Evolutionary conservation across 1,140 invertebrate species (phyloP).

Genomic region (Sarcophaga peregrina): DNA sequence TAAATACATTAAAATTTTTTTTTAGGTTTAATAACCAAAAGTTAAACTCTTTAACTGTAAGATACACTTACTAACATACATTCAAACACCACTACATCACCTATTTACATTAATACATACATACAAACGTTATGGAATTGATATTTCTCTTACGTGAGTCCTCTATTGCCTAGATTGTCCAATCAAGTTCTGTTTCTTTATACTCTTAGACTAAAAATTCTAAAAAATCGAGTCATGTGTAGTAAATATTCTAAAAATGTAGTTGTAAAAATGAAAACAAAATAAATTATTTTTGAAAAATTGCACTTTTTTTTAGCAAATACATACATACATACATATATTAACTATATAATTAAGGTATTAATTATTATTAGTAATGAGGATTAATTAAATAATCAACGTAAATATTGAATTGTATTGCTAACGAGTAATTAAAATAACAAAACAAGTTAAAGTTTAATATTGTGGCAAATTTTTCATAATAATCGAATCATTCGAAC

Average conservation of each 20-base stretch:
- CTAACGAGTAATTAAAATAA: neutral
- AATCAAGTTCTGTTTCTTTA: neutral
- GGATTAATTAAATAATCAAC: no score
- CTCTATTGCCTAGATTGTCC: neutral
- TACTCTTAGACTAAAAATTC: neutral
- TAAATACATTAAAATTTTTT: conserved; percentile 8
- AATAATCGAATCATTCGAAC: no score
- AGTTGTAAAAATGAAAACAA: neutral
- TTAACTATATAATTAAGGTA: conserved; percentile 18
- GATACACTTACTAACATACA: neutral
- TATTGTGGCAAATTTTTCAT: neutral
- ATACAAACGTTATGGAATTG: neutral
- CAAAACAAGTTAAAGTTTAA: neutral
- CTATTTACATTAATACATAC: neutral
- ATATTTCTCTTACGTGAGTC: neutral
- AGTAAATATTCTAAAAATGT: neutral
- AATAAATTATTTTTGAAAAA: neutral
- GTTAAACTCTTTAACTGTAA: neutral
- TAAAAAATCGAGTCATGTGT: neutral
- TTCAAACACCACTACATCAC: neutral
- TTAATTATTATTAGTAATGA: no score
- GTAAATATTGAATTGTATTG: conserved; percentile 18
- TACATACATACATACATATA: conserved; percentile 6
- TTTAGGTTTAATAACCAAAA: neutral
- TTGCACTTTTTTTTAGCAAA: neutral